phyloP scores from a whole-genome alignment of 2,113 vertebrate species.

The Nasalis larvatus region DNA sequence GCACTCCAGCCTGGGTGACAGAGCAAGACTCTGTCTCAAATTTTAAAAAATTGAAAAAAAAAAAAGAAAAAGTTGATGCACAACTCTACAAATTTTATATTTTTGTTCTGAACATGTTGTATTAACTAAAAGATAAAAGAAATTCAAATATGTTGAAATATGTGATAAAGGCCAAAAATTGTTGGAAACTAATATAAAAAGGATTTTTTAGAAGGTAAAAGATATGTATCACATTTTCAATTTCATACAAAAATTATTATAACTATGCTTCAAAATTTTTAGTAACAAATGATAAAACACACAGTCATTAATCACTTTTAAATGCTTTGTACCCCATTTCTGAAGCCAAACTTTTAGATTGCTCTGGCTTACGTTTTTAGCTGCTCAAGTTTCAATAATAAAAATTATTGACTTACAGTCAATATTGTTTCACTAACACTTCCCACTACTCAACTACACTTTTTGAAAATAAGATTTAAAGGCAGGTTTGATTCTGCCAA shows the following conservation, averaged over 20 bases:
- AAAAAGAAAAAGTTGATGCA: not conserved
- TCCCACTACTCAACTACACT: constrained; percentile 6
- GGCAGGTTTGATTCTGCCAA: not conserved
- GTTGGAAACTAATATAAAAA: not conserved
- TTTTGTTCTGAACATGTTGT: not conserved
- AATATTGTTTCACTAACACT: constrained; percentile 6
- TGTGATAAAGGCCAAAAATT: not conserved
- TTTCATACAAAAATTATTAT: not conserved
- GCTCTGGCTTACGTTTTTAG: constrained; percentile 31
- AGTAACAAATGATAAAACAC: not conserved
- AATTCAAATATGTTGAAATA: not conserved
- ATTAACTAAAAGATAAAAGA: not conserved
- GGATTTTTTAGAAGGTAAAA: not conserved
- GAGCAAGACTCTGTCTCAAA: no score
- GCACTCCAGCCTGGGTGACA: no score
- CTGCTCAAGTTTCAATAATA: constrained; percentile 39
- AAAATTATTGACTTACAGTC: constrained; percentile 3
- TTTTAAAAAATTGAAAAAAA: no score
- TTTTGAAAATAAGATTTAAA: constrained; percentile 51
- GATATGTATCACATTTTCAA: not conserved
- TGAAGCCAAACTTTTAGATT: not conserved
- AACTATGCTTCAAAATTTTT: not conserved
- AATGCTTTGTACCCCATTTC: not conserved
- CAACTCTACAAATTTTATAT: not conserved
- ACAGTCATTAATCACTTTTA: not conserved